Percentiles rank a stretch among this genome's conserved stretches.
phyloP scores from a whole-genome alignment of 2,797 vertebrate genomes.

The Rhabdomys pumilio region DNA sequence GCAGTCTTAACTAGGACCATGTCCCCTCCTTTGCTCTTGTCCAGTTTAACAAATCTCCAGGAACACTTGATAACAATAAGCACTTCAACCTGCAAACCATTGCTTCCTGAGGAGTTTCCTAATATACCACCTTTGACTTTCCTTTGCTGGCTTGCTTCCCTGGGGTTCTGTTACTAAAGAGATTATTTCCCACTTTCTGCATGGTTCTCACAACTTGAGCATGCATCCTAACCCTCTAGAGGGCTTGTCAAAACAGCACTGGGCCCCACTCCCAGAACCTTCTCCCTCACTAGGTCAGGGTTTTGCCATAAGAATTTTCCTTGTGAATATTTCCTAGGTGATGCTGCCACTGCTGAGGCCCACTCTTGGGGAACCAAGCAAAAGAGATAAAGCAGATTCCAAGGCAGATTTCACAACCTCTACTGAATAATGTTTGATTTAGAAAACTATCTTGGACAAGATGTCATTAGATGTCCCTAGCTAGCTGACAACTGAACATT shows the following conservation, averaged over 20 bases:
- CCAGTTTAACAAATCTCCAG: slow-evolving; percentile 39
- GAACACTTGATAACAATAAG: slow-evolving; percentile 39
- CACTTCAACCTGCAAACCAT: slow-evolving; percentile 55
- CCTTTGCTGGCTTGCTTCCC: slow-evolving; percentile 37
- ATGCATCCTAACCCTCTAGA: slow-evolving; percentile 28
- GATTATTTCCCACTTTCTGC: slow-evolving; percentile 38
- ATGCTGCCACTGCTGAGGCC: background rate
- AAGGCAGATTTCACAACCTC: slow-evolving; percentile 19
- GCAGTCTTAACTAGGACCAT: slow-evolving; percentile 30
- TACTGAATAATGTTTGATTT: background rate
- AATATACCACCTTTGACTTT: slow-evolving; percentile 22
- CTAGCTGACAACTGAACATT: slow-evolving; percentile 31
- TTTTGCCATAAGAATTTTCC: slow-evolving; percentile 33
- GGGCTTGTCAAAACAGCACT: slow-evolving; percentile 55
- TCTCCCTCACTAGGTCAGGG: slow-evolving; percentile 28
- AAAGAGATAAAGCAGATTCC: slow-evolving; percentile 25
- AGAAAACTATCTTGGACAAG: background rate
- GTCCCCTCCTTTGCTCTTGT: slow-evolving; percentile 19
- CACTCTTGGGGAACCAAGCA: slow-evolving; percentile 12
- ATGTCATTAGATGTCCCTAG: background rate
- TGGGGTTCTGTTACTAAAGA: slow-evolving; percentile 47
- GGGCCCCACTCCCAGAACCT: slow-evolving; percentile 22
- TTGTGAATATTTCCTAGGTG: slow-evolving; percentile 45
- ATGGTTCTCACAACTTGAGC: slow-evolving; percentile 48
- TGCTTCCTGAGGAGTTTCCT: slow-evolving; percentile 56